A percentile compares a stretch with the other conserved stretches of the same genome.
These are phyloP conservation scores for Deladenus siricidicola DNA, from an alignment of 2,888 invertebrate genomes.

Conservation along the genomic window DNA sequence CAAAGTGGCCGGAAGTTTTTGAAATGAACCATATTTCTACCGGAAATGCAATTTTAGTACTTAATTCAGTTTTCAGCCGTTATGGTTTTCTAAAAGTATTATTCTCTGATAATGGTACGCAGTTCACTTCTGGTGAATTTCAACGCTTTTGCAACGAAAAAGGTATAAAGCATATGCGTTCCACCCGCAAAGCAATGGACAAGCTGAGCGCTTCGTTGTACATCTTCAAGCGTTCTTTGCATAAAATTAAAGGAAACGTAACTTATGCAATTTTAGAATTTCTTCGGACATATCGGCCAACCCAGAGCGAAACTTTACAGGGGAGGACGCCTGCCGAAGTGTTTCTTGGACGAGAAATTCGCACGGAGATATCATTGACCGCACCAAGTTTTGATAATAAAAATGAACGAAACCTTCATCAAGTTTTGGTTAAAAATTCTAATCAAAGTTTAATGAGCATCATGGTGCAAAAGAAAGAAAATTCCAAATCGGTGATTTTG, in stretches of 20 bases:
- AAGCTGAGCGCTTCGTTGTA: slow-evolving; percentile 33
- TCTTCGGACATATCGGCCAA: neutral
- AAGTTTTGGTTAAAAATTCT: neutral
- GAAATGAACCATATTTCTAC: slow-evolving; percentile 12
- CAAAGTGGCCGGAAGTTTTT: slow-evolving; percentile 55
- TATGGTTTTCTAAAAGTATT: slow-evolving; percentile 25
- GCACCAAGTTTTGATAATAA: neutral
- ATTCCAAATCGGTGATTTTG: neutral
- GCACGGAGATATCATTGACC: neutral
- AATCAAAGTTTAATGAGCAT: neutral
- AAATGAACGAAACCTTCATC: no score
- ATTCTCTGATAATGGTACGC: slow-evolving; percentile 33
- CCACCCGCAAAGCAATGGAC: slow-evolving; percentile 33
- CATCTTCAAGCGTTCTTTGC: slow-evolving; percentile 17
- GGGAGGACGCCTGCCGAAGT: slow-evolving; percentile 6
- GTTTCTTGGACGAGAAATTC: slow-evolving; percentile 1
- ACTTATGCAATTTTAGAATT: neutral
- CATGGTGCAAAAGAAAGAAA: neutral
- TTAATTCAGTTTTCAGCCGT: slow-evolving; percentile 17
- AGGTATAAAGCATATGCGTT: slow-evolving; percentile 17
- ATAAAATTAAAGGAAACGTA: neutral
- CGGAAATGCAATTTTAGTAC: slow-evolving; percentile 5
- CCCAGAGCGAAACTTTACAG: neutral
- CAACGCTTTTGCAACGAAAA: slow-evolving; percentile 10
- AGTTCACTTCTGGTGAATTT: slow-evolving; percentile 25